Evolutionary conservation across 1,140 invertebrate genomes (phyloP).

Genomic region (Drosophila asahinai): DNA sequence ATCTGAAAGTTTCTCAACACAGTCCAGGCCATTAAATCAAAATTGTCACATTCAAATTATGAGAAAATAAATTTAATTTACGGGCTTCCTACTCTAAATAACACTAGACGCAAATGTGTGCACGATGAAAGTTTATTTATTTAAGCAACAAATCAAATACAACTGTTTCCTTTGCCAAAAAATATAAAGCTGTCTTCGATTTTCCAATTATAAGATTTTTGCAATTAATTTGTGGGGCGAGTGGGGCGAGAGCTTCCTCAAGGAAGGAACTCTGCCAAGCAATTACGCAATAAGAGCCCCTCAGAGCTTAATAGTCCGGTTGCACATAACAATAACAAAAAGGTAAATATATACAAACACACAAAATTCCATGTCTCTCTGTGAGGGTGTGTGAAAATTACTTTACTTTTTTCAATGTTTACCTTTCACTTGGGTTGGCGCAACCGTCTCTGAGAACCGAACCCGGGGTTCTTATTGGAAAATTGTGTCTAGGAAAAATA

Average conservation of each 20-base stretch:
- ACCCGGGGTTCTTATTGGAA: conserved; percentile 55
- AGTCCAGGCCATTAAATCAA: conserved; percentile 21
- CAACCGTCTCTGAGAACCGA: conserved; percentile 2
- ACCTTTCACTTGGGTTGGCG: conserved; percentile 42
- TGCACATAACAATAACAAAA: conserved; percentile 49
- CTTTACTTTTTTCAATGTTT: conserved; percentile 47
- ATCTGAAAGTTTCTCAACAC: conserved; percentile 10
- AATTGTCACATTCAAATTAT: conserved; percentile 35
- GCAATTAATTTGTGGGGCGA: conserved; percentile 45
- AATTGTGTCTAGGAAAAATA: conserved; percentile 79
- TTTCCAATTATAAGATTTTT: conserved; percentile 50
- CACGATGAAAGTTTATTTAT: conserved; percentile 16
- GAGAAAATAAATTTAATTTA: conserved; percentile 28
- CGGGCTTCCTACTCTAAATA: neutral
- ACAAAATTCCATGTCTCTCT: conserved; percentile 1
- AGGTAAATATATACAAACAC: conserved; percentile 24
- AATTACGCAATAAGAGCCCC: conserved; percentile 40
- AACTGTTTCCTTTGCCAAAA: neutral
- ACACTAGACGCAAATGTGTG: conserved; percentile 7
- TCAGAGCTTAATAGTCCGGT: conserved; percentile 44
- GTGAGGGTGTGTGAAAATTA: conserved; percentile 30
- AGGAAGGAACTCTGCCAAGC: conserved; percentile 21
- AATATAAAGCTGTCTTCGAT: conserved; percentile 4
- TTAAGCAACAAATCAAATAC: conserved; percentile 17
- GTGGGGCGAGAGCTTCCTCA: neutral